Percentiles rank a stretch among this genome's conserved stretches.
Conservation (phyloP, 2,113 vertebrate species). For the Oreotrochilus melanogaster region DNA sequence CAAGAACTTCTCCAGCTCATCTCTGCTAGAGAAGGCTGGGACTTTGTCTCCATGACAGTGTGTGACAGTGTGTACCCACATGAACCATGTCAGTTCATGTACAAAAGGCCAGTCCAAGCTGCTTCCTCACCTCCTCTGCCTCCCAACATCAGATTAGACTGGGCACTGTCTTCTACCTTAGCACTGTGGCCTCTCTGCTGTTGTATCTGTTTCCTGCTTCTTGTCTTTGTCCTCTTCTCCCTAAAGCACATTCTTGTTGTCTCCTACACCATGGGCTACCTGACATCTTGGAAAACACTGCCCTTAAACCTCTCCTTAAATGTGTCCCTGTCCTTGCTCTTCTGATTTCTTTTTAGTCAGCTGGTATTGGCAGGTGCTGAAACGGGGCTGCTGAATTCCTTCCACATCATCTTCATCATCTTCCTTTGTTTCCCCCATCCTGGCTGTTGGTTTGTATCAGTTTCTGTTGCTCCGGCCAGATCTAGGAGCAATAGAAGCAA, state of each 20-base stretch:
- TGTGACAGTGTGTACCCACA: too few species aligned
- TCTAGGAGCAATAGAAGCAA: not conserved
- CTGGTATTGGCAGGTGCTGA: not conserved
- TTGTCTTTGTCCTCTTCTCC: constrained; percentile 32
- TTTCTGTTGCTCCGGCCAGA: constrained; percentile 1
- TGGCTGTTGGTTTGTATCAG: not conserved
- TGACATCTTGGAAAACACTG: not conserved
- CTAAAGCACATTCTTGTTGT: not conserved
- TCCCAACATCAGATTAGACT: not conserved
- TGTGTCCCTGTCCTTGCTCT: not conserved
- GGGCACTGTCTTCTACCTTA: not conserved
- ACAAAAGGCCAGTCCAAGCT: not conserved
- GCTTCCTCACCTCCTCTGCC: not conserved
- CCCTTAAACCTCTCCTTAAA: not conserved
- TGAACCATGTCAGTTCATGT: not conserved
- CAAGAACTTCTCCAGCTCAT: not conserved
- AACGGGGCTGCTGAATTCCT: not conserved
- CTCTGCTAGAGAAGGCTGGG: constrained; percentile 1
- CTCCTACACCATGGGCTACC: not conserved
- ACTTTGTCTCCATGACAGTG: not conserved
- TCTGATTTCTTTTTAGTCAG: not conserved
- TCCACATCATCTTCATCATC: not conserved
- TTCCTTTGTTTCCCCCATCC: not conserved
- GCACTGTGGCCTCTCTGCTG: not conserved
- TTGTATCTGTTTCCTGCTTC: not conserved